Conservation (phyloP, 2,797 vertebrate genomes). For the Schizothorax lantsangensis region DNA sequence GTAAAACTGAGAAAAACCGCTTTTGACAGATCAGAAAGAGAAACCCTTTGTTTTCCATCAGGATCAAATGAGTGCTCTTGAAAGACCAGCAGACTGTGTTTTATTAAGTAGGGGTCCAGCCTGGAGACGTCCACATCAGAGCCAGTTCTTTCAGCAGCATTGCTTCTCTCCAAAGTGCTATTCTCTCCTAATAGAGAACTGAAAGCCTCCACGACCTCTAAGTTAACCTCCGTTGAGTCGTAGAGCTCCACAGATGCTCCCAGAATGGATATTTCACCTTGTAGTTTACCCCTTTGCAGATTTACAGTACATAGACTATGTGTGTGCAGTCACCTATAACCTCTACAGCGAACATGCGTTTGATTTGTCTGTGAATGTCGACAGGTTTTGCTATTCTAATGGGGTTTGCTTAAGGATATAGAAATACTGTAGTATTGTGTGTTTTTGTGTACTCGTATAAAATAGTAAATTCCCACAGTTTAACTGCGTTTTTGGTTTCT, state of each 20-base stretch:
- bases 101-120: conserved; percentile 25
- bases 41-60: conserved; percentile 18
- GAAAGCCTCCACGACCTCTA: neutral
- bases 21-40: conserved; percentile 3
- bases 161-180: neutral
- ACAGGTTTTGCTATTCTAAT: neutral
- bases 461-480: neutral
- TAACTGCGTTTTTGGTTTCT: neutral
- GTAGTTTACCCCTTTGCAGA: conserved; percentile 7
- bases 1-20: neutral
- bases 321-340: conserved; percentile 10
- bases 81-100: conserved; percentile 13
- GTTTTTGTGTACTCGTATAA: neutral
- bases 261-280: neutral
- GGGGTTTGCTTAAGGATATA: neutral
- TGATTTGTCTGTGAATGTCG: conserved; percentile 1
- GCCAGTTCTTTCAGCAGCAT: neutral
- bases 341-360: neutral
- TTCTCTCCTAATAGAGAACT: conserved; percentile 29
- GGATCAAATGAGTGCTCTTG: conserved; percentile 18
- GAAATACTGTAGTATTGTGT: neutral
- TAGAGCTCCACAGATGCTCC: neutral
- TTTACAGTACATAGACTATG: neutral
- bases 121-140: conserved; percentile 13
- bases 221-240: neutral